Evolutionary conservation across 2,888 invertebrate species (phyloP).

Genomic region (Holacanthella duospinosa): DNA sequence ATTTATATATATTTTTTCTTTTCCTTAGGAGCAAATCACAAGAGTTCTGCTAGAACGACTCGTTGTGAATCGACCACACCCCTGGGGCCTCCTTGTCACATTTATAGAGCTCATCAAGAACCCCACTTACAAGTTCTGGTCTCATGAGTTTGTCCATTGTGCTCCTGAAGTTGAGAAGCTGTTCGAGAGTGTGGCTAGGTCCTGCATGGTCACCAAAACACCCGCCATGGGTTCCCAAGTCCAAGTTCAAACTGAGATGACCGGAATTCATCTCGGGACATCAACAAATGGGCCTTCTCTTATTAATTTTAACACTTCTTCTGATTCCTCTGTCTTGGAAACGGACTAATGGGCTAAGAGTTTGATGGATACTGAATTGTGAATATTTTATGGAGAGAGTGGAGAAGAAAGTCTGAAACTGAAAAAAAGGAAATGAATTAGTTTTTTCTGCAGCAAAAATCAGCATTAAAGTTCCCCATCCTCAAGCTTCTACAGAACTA

Average conservation of each 20-base stretch:
- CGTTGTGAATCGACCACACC: conserved; percentile 96
- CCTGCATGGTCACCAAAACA: conserved; percentile 62
- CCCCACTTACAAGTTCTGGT: conserved; percentile 97
- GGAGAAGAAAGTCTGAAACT: too few species aligned
- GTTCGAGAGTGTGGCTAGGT: conserved; percentile 91
- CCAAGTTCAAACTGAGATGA: not conserved
- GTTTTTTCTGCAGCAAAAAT: too few species aligned
- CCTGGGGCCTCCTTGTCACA: conserved; percentile 97
- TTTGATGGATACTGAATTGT: too few species aligned
- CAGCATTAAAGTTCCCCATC: too few species aligned
- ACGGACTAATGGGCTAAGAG: too few species aligned
- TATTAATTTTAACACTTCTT: not conserved
- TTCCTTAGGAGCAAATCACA: conserved; percentile 36
- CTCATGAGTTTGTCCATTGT: conserved; percentile 97
- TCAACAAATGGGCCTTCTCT: not conserved
- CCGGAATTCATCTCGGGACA: not conserved
- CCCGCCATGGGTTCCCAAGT: conserved; percentile 13
- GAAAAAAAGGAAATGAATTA: too few species aligned
- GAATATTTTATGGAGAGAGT: too few species aligned
- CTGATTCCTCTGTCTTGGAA: not conserved
- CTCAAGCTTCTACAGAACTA: too few species aligned
- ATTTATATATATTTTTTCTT: conserved; percentile 9
- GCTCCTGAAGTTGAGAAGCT: conserved; percentile 99
- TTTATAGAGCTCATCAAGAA: conserved; percentile 99
- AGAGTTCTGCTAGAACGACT: conserved; percentile 88